phyloP scores from a whole-genome alignment of 2,888 invertebrate genomes.

The Polymixis flavicincta region DNA sequence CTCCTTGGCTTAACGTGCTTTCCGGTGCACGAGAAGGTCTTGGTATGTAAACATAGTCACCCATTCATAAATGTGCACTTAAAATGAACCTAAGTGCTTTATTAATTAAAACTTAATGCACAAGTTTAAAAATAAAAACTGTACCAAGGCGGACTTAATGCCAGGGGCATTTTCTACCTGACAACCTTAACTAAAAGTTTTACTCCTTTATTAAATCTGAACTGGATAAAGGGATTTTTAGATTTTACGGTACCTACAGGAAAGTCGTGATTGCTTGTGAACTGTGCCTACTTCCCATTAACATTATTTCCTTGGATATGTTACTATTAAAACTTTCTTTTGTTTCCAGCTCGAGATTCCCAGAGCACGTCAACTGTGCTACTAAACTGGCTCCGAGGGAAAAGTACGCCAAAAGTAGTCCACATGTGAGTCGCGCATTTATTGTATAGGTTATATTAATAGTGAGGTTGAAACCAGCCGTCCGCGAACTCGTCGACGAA shows the following conservation, averaged over 20 bases:
- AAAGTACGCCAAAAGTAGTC: constrained; percentile 92
- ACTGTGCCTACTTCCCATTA: constrained; percentile 1
- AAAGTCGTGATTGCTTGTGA: neutral
- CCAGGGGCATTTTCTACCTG: no score
- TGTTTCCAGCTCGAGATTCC: constrained; percentile 93
- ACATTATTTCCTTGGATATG: neutral
- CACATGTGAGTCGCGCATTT: constrained; percentile 82
- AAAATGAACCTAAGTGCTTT: neutral
- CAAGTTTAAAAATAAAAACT: no score
- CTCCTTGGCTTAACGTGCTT: no score
- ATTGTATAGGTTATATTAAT: constrained; percentile 55
- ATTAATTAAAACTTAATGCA: no score
- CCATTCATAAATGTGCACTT: neutral
- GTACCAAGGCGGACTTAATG: no score
- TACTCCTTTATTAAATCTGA: neutral
- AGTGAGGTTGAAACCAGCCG: constrained; percentile 53
- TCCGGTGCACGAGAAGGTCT: no score
- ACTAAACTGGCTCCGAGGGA: constrained; percentile 95
- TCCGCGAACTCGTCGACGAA: constrained; percentile 42
- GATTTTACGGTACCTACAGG: neutral
- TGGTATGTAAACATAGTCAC: no score
- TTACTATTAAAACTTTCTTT: constrained; percentile 15
- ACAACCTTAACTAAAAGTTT: no score
- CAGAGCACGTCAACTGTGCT: constrained; percentile 95
- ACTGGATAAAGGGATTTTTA: no score